phyloP scores from a whole-genome alignment of 2,113 vertebrate genomes.

The Pomatostomus ruficeps region DNA sequence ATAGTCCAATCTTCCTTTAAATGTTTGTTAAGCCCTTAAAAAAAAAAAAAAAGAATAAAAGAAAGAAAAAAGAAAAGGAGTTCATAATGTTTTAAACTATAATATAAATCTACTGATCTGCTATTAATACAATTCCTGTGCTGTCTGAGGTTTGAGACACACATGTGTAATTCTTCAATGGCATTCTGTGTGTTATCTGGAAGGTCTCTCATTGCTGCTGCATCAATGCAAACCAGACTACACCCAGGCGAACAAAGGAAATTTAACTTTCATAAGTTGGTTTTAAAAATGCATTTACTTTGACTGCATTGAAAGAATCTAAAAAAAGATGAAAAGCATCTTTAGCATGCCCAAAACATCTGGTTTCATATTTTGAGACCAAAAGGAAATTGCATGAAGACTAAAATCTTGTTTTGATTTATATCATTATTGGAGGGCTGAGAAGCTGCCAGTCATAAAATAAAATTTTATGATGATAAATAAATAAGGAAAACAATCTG shows the following conservation, averaged over 20 bases:
- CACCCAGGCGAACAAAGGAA: constrained; percentile 86
- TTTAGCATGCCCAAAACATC: constrained; percentile 93
- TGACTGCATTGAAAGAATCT: constrained; percentile 80
- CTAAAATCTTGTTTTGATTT: constrained; percentile 97
- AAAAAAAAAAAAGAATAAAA: background rate
- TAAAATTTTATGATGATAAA: constrained; percentile 86
- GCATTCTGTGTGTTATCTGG: constrained; percentile 73
- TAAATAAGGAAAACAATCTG: constrained; percentile 81
- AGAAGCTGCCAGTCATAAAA: constrained; percentile 83
- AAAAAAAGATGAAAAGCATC: constrained; percentile 92
- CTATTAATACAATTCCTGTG: constrained; percentile 68
- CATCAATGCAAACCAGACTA: constrained; percentile 97
- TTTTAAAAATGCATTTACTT: constrained; percentile 87
- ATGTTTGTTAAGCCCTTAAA: background rate
- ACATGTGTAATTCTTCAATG: constrained; percentile 69
- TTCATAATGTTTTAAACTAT: constrained; percentile 48
- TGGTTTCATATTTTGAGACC: constrained; percentile 92
- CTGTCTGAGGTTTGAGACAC: constrained; percentile 65
- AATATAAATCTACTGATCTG: constrained; percentile 61
- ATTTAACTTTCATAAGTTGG: constrained; percentile 87
- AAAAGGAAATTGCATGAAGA: constrained; percentile 95
- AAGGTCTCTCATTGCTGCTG: constrained; percentile 79
- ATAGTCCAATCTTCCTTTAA: background rate
- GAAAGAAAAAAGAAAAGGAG: background rate
- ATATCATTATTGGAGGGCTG: constrained; percentile 88